These are phyloP conservation scores for Chelonia mydas DNA, from an alignment of 2,797 vertebrate species.

Conservation along the genomic window DNA sequence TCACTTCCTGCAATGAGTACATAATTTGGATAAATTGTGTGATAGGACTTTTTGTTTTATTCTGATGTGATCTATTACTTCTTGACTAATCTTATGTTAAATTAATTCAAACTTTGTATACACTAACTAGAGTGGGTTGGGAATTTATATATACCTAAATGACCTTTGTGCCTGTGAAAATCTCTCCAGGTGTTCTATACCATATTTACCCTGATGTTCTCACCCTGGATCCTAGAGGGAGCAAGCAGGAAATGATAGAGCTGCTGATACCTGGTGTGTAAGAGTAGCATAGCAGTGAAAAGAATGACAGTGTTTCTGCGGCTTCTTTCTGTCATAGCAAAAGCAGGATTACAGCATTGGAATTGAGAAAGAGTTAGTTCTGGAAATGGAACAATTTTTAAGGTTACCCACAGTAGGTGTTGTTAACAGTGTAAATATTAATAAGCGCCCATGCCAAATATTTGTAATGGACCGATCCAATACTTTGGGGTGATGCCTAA, in stretches of 20 bases:
- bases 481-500: background rate
- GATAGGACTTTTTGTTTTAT: slow-evolving; percentile 57
- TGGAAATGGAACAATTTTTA: background rate
- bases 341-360: background rate
- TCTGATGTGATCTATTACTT: slow-evolving; percentile 33
- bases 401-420: background rate
- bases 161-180: background rate
- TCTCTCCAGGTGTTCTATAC: background rate
- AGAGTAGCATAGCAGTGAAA: background rate
- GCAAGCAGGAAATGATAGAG: background rate
- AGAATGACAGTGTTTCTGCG: background rate
- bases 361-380: background rate
- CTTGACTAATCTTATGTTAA: slow-evolving; percentile 46
- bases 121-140: background rate
- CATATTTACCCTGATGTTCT: background rate
- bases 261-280: background rate
- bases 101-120: slow-evolving; percentile 36
- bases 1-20: background rate
- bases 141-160: background rate
- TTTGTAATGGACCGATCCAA: background rate
- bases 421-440: background rate
- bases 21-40: background rate
- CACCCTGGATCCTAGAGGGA: background rate
- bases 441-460: background rate
- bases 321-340: background rate